phyloP scores from a whole-genome alignment of 2,797 vertebrate genomes.

The Ciconia nigra region DNA sequence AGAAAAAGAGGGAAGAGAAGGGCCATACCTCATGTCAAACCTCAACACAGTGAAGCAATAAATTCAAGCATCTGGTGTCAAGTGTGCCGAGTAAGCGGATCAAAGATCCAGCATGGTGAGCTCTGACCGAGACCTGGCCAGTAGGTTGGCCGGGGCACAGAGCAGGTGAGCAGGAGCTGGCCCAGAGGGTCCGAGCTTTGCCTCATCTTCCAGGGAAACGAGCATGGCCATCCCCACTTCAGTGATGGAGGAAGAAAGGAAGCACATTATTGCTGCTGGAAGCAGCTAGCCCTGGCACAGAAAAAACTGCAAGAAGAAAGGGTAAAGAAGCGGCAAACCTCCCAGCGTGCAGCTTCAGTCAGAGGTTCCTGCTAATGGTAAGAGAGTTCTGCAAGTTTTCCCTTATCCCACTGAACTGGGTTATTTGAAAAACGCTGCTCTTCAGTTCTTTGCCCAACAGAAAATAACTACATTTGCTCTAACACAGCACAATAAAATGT shows the following conservation, averaged over 20 bases:
- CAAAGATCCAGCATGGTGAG: background rate
- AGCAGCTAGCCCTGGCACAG: background rate
- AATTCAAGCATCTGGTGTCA: background rate
- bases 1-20: background rate
- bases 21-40: background rate
- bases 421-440: background rate
- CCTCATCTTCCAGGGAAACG: rapidly evolving
- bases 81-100: background rate
- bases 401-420: background rate
- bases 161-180: background rate
- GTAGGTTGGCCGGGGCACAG: background rate
- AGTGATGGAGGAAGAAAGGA: background rate
- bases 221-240: background rate
- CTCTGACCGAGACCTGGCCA: background rate
- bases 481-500: background rate
- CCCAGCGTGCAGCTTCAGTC: background rate
- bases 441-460: background rate
- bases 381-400: background rate
- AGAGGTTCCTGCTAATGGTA: background rate
- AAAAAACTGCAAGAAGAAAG: background rate
- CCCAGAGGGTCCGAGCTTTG: background rate
- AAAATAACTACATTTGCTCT: background rate
- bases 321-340: background rate
- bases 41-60: background rate
- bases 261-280: background rate